Base-by-base conservation (phyloP, 2,797 vertebrate genomes). In the Gorsachius magnificus region DNA sequence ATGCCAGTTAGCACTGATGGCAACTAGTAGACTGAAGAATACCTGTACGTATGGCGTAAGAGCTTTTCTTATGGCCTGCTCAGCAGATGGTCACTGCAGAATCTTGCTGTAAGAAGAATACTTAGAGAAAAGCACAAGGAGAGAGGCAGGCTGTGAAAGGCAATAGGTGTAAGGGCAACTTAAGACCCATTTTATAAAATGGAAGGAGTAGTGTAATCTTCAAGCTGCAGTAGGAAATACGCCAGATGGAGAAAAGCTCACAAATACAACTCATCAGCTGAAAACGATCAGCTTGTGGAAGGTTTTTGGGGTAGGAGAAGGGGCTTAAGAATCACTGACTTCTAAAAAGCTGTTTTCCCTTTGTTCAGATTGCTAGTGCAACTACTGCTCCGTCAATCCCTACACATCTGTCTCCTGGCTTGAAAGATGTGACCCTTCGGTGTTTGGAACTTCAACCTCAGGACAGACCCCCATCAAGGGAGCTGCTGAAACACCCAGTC, bases 381-480 rank as follows among this genome's bases (percentile, higher is more conserved):
- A 99, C 99, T 71, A 98, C 98, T 43, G 98, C 99, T 19, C 99
- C 99, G 29, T 97, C 98, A 24, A 98, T 99, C 96, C 99, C 99
- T 28, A 95, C 98, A 5, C 98, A 99, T 96, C 97, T 99, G 80
- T 98, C 98, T 86, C 99, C 99, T 2, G 99, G 99, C 29, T 97
- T 99, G 92, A 98, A 98, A 69, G 99, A 99, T 43, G 99, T 99
- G 90, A 98, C 99, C 25, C 98, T 99, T 94, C 98, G 99, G 26
- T 99, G 99, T 96, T 97, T 99, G 95, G 99, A 99, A 94, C 98
- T 99, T 86, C 98, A 99, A 70, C 99, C 99, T 95, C 96, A 99
- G 82, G 99, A 99, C 95, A 98, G 99, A 94, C 98, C 98, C 41
- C 97, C 98, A 4, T 98, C 99, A 7, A 97, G 99, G 94, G 99